A percentile compares a stretch with the other conserved stretches of the same genome.
phyloP scores from a whole-genome alignment of 2,113 vertebrate genomes.

The Cisticola juncidis region DNA sequence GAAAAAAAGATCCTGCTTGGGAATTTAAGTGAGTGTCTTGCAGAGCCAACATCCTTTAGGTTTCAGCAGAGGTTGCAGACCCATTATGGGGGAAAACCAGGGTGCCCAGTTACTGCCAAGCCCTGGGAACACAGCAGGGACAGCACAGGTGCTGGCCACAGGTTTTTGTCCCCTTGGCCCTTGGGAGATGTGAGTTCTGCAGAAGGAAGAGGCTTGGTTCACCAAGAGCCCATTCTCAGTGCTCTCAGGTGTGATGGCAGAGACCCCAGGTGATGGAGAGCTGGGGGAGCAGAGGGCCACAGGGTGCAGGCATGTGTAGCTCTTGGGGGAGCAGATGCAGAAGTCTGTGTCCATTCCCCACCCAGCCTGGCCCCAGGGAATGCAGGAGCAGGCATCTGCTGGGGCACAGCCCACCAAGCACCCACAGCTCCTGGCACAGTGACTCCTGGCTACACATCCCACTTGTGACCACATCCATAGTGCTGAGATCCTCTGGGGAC shows the following conservation, averaged over 20 bases:
- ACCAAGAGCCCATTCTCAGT: not conserved
- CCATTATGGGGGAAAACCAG: not conserved
- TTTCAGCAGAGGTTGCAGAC: not conserved
- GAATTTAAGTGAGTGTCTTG: not conserved
- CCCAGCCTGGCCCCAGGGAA: too few species aligned
- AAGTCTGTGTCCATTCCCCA: not conserved
- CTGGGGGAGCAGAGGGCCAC: not conserved
- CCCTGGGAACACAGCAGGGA: not conserved
- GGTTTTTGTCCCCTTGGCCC: not conserved
- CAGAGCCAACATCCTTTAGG: not conserved
- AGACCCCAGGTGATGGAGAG: not conserved
- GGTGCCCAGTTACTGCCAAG: not conserved
- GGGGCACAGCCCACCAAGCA: not conserved
- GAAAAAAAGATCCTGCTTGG: not conserved
- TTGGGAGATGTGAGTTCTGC: not conserved
- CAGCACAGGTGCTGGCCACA: not conserved
- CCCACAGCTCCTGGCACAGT: not conserved
- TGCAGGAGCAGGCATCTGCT: not conserved
- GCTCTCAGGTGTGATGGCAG: not conserved
- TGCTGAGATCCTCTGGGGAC: not conserved
- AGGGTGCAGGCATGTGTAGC: fast-evolving
- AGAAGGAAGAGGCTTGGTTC: not conserved
- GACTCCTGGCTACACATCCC: fast-evolving
- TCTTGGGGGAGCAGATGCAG: not conserved
- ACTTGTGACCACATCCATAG: fast-evolving